Conservation (phyloP, 2,888 invertebrate species). For the Drosophila quasianomalipes region DNA sequence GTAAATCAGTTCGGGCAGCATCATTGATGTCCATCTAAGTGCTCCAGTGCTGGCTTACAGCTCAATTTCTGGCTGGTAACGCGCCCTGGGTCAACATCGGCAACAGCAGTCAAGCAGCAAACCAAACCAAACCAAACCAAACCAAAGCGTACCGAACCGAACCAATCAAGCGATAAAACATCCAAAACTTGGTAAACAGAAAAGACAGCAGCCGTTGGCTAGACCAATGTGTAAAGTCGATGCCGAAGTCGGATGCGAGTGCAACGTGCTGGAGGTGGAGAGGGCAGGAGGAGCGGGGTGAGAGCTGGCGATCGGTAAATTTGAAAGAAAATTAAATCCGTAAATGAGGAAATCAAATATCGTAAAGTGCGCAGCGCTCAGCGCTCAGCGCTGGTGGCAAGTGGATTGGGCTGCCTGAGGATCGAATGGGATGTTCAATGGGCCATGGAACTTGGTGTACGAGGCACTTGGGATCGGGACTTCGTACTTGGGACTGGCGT, state of each 20-base stretch:
- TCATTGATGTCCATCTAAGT: constrained; percentile 49
- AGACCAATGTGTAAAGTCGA: constrained; percentile 8
- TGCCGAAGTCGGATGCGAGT: constrained; percentile 11
- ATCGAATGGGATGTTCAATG: constrained; percentile 60
- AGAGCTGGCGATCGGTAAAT: constrained; percentile 77
- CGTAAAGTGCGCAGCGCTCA: constrained; percentile 82
- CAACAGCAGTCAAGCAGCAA: constrained; percentile 49
- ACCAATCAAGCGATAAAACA: constrained; percentile 77
- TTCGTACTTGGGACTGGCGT: constrained; percentile 31
- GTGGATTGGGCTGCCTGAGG: constrained; percentile 53
- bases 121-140: constrained; percentile 56
- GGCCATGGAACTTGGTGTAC: constrained; percentile 31
- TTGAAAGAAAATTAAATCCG: constrained; percentile 84
- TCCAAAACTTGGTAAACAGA: constrained; percentile 75
- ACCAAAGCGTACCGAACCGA: constrained; percentile 40
- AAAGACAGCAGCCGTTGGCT: constrained; percentile 32
- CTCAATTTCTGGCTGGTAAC: constrained; percentile 56
- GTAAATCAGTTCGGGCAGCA: constrained; percentile 9
- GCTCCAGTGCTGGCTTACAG: constrained; percentile 53
- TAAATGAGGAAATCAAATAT: constrained; percentile 85
- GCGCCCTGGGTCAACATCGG: constrained; percentile 62
- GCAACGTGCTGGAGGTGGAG: not conserved
- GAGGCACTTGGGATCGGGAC: constrained; percentile 8
- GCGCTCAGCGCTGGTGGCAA: constrained; percentile 64
- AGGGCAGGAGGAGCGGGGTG: constrained; percentile 41